Base-by-base conservation (phyloP, 1,140 invertebrate genomes). In the Pseudomyrmex concolor region DNA sequence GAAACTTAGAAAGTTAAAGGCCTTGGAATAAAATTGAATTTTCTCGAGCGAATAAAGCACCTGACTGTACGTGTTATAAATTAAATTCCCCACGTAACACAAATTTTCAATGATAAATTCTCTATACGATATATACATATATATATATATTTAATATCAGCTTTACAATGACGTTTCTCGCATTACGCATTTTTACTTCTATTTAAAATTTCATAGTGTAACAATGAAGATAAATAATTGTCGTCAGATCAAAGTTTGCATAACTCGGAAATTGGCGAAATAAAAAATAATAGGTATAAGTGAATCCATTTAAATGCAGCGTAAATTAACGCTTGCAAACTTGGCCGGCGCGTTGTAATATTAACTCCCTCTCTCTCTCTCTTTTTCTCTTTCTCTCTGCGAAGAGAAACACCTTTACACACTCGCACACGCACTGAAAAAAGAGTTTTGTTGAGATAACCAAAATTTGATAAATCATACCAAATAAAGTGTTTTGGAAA, bases 1-100 rank as follows among this genome's bases (percentile, higher is more conserved):
- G 78, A 73, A 82, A 74, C 57, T 63, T 74, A 60, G 67, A 48
- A 82, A 62, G 57, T 71, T 78, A 57, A 78, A 50, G 25, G 25
- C 78, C 50, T 62, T 70, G 15, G 68, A 70, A 22, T 63, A 17
- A 48, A 72, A 82, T 82, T 63, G 13, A 74, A 74, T 74, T 63
- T 22, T 48, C 13, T 82, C 19, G 13, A 73, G 68, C 55, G n/a
- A 34, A 17, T 62, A 51, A 50, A 62, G 13, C 43, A n/a, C 59
- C 72, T 67, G 34, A 34, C 9, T 9, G 8, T 67, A 51, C n/a
- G 25, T 67, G n/a, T 55, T 25, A 17, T 67, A 77, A 55, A 76
- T 76, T 43, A 76, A 55, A 67, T 77, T 43, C 13, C 22, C 43
- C 8, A 2, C 17, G 13, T 34, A 3, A 55, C 19, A 45, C 66